Evolutionary conservation across 2,888 invertebrate genomes (phyloP), one percentile per base, ranked within the genome.

Genomic region (Griposia aprilina): DNA sequence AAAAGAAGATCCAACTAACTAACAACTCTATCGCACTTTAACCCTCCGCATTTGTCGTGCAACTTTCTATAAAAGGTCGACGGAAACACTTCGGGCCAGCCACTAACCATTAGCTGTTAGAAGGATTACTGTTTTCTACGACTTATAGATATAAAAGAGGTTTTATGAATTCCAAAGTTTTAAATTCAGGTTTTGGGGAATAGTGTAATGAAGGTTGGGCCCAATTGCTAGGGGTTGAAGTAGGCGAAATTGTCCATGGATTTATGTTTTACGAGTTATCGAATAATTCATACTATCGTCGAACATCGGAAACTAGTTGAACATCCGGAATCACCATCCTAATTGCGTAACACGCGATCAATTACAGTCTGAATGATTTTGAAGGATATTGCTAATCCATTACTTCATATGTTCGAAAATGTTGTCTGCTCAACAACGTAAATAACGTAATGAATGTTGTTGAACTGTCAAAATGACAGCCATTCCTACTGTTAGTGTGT

Each of bases 41-140:
- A 26, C 48, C 66, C 66, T 48, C 26, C 48, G 20, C 48, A 48
- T 67, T 48, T 26, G 20, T 48, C 48, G 48, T 26, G 48, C 41
- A 85, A 84, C 78, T 86, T 84, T 84, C 71, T 48, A 80, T 76
- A 77, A 86, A 84, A 80, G 82, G 82, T 80, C 81, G 77, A 59
- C 83, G 85, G 82, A 86, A 86, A 83, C 85, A 84, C 74, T 84
- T 77, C 84, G 52, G 67, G 36, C 78, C 82, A 76, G 79, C 84
- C 81, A 84, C 82, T 84, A 87, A 86, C 77, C 81, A 86, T 86
- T 84, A 87, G 81, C 79, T 70, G 80, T 86, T 84, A 76, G 82
- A 79, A 86, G 85, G 86, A 82, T 86, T 82, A 80, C 84, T 86
- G 80, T 55, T 74, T 85, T 79, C 48, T 82, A 78, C 76, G 74